Conservation (phyloP, 2,888 invertebrate genomes). For the Xanthostigma xanthostigma region DNA sequence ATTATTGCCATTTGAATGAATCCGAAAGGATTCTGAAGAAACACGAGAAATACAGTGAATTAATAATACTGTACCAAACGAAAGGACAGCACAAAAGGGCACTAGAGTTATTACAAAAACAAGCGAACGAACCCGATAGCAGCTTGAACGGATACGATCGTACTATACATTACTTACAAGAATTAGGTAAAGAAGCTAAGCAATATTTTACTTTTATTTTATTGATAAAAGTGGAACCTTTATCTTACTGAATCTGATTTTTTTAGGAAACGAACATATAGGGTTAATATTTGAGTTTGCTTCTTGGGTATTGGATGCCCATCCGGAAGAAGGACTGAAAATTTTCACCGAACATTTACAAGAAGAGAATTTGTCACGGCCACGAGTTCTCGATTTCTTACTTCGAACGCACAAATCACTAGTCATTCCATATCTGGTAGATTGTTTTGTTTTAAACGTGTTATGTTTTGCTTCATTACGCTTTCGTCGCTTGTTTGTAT, state of each 20-base stretch:
- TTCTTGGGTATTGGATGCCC: slow-evolving; percentile 75
- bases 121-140: slow-evolving; percentile 59
- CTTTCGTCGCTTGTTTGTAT: slow-evolving; percentile 3
- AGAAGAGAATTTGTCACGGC: slow-evolving; percentile 79
- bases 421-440: slow-evolving; percentile 75
- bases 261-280: slow-evolving; percentile 54
- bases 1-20: slow-evolving; percentile 88
- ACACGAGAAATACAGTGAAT: slow-evolving; percentile 78
- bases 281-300: slow-evolving; percentile 88
- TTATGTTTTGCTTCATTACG: not conserved
- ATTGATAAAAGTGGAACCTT: not conserved
- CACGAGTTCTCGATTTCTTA: slow-evolving; percentile 77
- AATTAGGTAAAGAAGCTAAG: slow-evolving; percentile 46
- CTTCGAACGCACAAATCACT: slow-evolving; percentile 63
- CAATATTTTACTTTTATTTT: not conserved
- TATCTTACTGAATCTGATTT: slow-evolving; percentile 11
- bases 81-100: slow-evolving; percentile 89
- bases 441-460: slow-evolving; percentile 7
- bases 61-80: slow-evolving; percentile 90
- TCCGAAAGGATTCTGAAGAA: slow-evolving; percentile 78
- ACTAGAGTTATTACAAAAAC: slow-evolving; percentile 68
- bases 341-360: slow-evolving; percentile 76
- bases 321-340: slow-evolving; percentile 79
- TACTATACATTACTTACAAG: slow-evolving; percentile 83
- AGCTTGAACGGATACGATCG: slow-evolving; percentile 64